Base-by-base conservation (phyloP, 2,797 vertebrate genomes). In the Channallabes apus region DNA sequence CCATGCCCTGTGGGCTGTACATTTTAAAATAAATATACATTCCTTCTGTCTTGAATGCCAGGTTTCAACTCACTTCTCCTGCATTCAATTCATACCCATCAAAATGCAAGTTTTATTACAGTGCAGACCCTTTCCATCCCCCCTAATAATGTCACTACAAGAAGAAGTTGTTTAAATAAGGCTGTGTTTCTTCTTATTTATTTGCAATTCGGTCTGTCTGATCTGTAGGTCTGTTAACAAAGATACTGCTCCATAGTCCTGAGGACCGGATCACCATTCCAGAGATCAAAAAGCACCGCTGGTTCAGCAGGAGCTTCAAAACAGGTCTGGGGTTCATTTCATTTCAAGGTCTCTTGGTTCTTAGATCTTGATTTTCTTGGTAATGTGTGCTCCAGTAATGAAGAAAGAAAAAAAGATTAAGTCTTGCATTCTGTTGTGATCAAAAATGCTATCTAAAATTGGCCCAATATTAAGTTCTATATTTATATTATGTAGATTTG, bases 231-330 rank as follows among this genome's bases (percentile, higher is more conserved):
- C 90, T 99, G 90, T 94, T 99, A 81, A 96, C 96, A 85, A 99
- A 97, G 91, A 94, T 99, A 85, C 92, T 99, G 87, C 93, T 94
- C 0, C 93, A 97, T 89, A 93, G 91, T 91, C 96, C 97, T 0
- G 86, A 94, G 2, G 89, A 91, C 0, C 94, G 98, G 58, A 94
- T 97, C 88, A 94, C 93, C 9, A 95, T 99, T 67, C 83, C 94
- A 41, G 97, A 97, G 82, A 95, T 99, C 81, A 95, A 97, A 91
- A 98, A 97, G 89, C 97, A 99, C 78, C 94, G 95, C 82, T 99
- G 98, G 98, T 98, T 96, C 89, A 94, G 92, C 86, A 95, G 92
- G 89, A 93, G 84, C 90, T 95, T 87, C 77, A 92, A 88, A 84
- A 78, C 90, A 56, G 91, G 91, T 91, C 80, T 27, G 82, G 58